Evolutionary conservation across 2,113 vertebrate species (phyloP).

Genomic region (Potamarius usumacintae): DNA sequence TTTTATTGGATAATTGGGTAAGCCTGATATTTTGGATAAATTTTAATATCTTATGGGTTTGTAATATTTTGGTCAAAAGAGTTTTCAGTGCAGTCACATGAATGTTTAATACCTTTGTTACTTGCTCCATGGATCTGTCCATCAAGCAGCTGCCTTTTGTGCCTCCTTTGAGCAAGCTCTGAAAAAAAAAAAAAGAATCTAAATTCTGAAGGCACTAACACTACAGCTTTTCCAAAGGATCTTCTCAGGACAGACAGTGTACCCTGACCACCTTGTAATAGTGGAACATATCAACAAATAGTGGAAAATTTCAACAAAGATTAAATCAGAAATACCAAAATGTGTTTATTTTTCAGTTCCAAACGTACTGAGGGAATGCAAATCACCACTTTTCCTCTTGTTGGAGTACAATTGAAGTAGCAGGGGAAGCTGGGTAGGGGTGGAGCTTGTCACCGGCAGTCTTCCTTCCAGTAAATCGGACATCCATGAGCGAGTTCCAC

Average conservation of each 20-base stretch:
- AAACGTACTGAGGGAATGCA: not conserved
- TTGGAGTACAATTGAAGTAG: conserved; percentile 16
- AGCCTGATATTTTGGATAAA: not conserved
- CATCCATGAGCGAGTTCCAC: not conserved
- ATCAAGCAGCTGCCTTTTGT: conserved; percentile 64
- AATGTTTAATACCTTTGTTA: conserved; percentile 62
- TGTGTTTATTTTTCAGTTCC: conserved; percentile 34
- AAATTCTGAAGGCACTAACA: not conserved
- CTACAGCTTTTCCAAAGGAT: not conserved
- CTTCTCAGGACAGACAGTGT: not conserved
- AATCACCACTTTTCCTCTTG: conserved; percentile 14
- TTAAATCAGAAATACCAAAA: not conserved
- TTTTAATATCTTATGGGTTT: not conserved
- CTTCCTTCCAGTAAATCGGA: not conserved
- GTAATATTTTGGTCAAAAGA: not conserved
- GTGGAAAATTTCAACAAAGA: not conserved
- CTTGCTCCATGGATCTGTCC: conserved; percentile 57
- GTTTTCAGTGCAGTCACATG: not conserved
- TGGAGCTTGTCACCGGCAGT: not conserved
- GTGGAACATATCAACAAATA: not conserved
- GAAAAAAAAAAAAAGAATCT: conserved; percentile 17
- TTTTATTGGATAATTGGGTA: not conserved
- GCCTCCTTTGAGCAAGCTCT: conserved; percentile 58
- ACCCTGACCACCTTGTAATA: not conserved
- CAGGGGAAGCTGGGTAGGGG: conserved; percentile 4